phyloP scores from a whole-genome alignment of 30 jellyfish, hydroid and myxozoan species.

The Aurelia aurita region DNA sequence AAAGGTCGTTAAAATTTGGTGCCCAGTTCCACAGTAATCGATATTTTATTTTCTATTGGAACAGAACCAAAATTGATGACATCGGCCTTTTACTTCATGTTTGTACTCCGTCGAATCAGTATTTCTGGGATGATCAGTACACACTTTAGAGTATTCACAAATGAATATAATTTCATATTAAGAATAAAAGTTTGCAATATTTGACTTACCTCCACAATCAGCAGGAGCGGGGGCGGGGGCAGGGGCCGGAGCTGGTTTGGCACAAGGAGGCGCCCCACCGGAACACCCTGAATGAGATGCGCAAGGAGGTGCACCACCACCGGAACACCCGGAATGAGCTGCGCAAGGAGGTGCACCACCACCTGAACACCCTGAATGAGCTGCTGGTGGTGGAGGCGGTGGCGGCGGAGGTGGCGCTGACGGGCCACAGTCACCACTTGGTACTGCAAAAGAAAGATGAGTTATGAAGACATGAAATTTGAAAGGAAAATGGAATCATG shows the following conservation, averaged over 20 bases:
- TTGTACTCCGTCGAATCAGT: too few relatives aligned
- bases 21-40: too few relatives aligned
- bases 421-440: constrained; percentile 70
- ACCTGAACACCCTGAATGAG: constrained; percentile 17
- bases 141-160: too few relatives aligned
- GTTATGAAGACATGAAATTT: not conserved
- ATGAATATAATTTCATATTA: too few relatives aligned
- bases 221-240: constrained; percentile 36
- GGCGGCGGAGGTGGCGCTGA: constrained; percentile 68
- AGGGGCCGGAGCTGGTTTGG: constrained; percentile 42
- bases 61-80: too few relatives aligned
- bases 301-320: constrained; percentile 19
- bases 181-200: not conserved
- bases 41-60: too few relatives aligned
- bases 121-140: too few relatives aligned
- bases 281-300: constrained; percentile 10
- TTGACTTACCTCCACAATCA: constrained; percentile 30
- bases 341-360: constrained; percentile 1
- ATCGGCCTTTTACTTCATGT: too few relatives aligned
- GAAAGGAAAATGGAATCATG: too few relatives aligned
- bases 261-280: constrained; percentile 48
- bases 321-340: constrained; percentile 12
- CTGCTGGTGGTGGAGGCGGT: constrained; percentile 69
- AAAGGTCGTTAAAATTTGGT: too few relatives aligned
- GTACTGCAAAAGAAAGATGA: constrained; percentile 26